Evolutionary conservation across 2,113 vertebrate species (phyloP).

Genomic region (Nerophis ophidion): DNA sequence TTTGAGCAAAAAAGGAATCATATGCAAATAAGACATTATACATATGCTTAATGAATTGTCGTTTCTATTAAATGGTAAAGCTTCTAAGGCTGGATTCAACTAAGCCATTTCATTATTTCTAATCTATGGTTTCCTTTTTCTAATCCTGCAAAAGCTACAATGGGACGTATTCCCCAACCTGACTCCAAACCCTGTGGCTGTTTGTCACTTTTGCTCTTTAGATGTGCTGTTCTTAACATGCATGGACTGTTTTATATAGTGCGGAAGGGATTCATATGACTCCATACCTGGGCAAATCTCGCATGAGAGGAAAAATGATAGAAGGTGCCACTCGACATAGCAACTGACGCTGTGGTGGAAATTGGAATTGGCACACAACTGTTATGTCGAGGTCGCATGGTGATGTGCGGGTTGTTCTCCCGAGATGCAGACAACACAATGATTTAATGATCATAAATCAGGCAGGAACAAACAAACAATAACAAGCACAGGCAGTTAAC

Average conservation of each 20-base stretch:
- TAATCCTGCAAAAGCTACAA: background rate
- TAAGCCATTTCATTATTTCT: constrained; percentile 6
- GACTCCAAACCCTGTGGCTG: background rate
- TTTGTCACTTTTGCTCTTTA: background rate
- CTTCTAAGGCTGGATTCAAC: constrained; percentile 2
- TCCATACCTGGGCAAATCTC: too few species aligned
- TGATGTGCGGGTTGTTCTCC: too few species aligned
- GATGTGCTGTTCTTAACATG: background rate
- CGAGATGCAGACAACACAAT: too few species aligned
- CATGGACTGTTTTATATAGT: background rate
- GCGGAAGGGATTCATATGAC: too few species aligned
- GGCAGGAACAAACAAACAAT: too few species aligned
- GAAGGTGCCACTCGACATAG: too few species aligned
- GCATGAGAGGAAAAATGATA: too few species aligned
- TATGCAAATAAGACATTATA: background rate
- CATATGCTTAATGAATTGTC: background rate
- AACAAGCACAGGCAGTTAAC: too few species aligned
- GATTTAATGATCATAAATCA: too few species aligned
- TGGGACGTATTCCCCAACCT: background rate
- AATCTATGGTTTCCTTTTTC: background rate
- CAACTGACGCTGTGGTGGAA: too few species aligned
- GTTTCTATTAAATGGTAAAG: constrained; percentile 1
- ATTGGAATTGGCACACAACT: too few species aligned
- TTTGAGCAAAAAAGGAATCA: background rate
- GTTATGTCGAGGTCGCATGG: too few species aligned